Evolutionary conservation across 2,888 invertebrate species (phyloP), one percentile per base, ranked within the genome.

Genomic region (Zaprionus bogoriensis): DNA sequence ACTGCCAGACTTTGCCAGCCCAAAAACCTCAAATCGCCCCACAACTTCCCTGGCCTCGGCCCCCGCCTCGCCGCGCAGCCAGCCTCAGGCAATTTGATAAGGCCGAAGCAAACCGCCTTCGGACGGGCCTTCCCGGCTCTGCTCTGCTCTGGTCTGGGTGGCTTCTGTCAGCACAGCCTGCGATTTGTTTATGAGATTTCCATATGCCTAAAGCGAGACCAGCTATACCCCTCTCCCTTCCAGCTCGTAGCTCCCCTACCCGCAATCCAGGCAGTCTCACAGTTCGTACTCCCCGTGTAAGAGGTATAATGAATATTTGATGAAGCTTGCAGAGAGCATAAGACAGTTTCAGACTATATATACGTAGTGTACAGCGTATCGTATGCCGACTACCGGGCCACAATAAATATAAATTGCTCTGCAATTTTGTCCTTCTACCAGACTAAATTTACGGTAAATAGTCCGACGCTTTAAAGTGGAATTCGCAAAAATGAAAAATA

Each of bases 121-220:
- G 12, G 25, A 12, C 42, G 32, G 9, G 32, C 32, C 32, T 36
- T 36, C 20, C 20, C 22, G 27, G 51, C 27, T 36, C 38, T 50
- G 52, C 53, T 41, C 22, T 23, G 27, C 17, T 14, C 42, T 46
- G 25, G 17, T 20, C 12, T 28, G 55, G 30, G 28, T 39, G 63
- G 48, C 54, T 66, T 50, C 68, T 68, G 72, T 72, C 72, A 77
- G 65, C 65, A 48, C 41, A 41, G 57, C 62, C 61, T 61, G 64
- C 62, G 62, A 67, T 77, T 76, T 77, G 67, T 63, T 77, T 68
- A 65, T 63, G 68, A 57, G 80, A 65, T 71, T 71, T 70, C 60
- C 74, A 64, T 67, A 71, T 57, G 60, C 47, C 67, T 50, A 36
- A 36, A 36, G 32, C 32, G 7, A 36, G 9, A n/a, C 32, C 14